Evolutionary conservation across 2,113 vertebrate genomes (phyloP), one percentile per base, ranked within the genome.

Genomic region (Parotia lawesii): DNA sequence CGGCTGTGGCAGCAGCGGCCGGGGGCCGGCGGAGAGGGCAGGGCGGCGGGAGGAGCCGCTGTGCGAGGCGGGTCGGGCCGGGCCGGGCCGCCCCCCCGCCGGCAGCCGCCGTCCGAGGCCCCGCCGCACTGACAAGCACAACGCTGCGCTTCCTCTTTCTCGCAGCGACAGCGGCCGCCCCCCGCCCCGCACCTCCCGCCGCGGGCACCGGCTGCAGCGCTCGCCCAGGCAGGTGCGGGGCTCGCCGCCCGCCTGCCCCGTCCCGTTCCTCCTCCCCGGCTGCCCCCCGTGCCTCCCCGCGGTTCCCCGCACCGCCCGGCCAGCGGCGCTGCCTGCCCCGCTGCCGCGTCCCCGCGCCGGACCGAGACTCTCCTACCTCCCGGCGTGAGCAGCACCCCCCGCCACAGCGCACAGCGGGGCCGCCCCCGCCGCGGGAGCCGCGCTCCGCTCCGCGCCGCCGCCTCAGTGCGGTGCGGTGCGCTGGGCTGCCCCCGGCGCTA

Each of bases 131-230:
- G 90, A 83, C 84, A 77, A 71, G 50, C 23, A 74, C 92, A 50
- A 74, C 89, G 72, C 81, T 78, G 40, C 66, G 83, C 88, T 97
- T 97, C 96, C 97, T 96, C 95, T 95, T 95, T 88, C 97, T 94
- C 95, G 44, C 62, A 60, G 85, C 85, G 29, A 8, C 70, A 28
- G 24, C 7, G 29, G 50, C 45, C 61, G 37, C 40, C 70, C 29
- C 54, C 70, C 21, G 11, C 42, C 24, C 45, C 12, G 20, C 78
- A 19, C 35, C 57, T 40, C 27, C 12, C 44, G 31, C 47, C 4
- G 9, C 1, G 50, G 40, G 53, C 42, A 61, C 22, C 67, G 28
- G 12, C 29, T 66, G 14, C 37, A 12, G n/a, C 31, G 28, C 38
- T 60, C 29, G 3, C 38, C 50, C 42, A 20, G 65, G 66, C 81